Conservation (phyloP, 2,113 vertebrate species). For the Gnathonemus echidnorhynchus region DNA sequence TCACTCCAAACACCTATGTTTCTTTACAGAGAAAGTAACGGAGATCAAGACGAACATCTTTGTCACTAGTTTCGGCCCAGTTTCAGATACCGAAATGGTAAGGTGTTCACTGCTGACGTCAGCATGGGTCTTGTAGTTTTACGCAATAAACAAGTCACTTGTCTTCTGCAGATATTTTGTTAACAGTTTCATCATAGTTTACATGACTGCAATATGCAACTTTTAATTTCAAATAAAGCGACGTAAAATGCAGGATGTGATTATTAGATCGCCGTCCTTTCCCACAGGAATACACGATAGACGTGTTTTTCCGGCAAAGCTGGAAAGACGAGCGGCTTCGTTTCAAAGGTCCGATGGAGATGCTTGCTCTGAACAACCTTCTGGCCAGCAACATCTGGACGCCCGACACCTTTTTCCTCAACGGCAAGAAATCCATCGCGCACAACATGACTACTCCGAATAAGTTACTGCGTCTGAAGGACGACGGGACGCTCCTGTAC, state of each 20-base stretch:
- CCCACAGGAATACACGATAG: constrained; percentile 90
- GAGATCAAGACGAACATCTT: constrained; percentile 97
- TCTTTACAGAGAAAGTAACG: constrained; percentile 78
- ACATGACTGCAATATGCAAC: neutral
- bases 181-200: neutral
- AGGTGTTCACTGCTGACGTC: constrained; percentile 27
- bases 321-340: constrained; percentile 92
- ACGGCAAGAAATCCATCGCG: constrained; percentile 94
- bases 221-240: neutral
- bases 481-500: constrained; percentile 90
- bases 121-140: neutral
- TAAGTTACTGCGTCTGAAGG: constrained; percentile 86
- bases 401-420: constrained; percentile 94
- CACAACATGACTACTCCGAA: constrained; percentile 98
- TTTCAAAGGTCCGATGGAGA: constrained; percentile 91
- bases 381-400: constrained; percentile 98
- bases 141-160: neutral
- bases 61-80: constrained; percentile 94
- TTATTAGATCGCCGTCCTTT: constrained; percentile 14
- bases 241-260: neutral
- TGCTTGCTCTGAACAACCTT: constrained; percentile 86
- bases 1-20: neutral
- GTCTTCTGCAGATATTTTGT: neutral
- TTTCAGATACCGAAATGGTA: constrained; percentile 96
- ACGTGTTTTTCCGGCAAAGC: constrained; percentile 97